Evolutionary conservation across 2,888 invertebrate genomes (phyloP).

Genomic region (Exephanes ischioxanthus): DNA sequence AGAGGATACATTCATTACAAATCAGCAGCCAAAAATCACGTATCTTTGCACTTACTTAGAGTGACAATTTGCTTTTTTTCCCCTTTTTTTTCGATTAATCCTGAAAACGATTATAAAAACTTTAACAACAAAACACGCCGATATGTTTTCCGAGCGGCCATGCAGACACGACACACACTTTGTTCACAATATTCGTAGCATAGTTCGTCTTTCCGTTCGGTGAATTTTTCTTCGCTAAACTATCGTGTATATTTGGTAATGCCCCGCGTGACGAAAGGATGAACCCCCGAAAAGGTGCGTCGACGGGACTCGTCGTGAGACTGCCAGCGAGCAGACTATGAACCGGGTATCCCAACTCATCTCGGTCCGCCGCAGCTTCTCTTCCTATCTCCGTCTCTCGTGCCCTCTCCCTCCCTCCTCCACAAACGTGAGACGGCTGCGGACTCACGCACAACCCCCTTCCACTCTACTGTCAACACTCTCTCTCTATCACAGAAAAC

Average conservation of each 20-base stretch:
- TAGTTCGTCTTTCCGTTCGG: conserved; percentile 9
- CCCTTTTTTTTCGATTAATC: neutral
- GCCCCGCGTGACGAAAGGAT: conserved; percentile 41
- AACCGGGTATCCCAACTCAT: conserved; percentile 75
- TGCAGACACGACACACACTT: conserved; percentile 37
- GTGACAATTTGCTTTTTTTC: neutral
- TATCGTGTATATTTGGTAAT: conserved; percentile 6
- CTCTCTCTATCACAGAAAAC: conserved; percentile 37
- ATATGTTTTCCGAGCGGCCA: neutral
- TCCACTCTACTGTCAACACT: conserved; percentile 68
- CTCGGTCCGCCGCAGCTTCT: conserved; percentile 69
- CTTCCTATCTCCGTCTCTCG: conserved; percentile 68
- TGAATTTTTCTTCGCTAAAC: conserved; percentile 19
- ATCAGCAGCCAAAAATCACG: neutral
- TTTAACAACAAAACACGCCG: neutral
- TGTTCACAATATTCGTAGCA: conserved; percentile 58
- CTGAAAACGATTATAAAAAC: neutral
- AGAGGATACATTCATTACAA: neutral
- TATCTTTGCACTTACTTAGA: conserved; percentile 26
- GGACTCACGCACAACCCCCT: conserved; percentile 8
- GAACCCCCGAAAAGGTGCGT: conserved; percentile 78
- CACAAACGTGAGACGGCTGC: conserved; percentile 7
- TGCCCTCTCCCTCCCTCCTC: conserved; percentile 66
- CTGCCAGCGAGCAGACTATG: conserved; percentile 77
- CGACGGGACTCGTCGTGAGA: conserved; percentile 80